Evolutionary conservation across 1,140 invertebrate genomes (phyloP).

Genomic region (Drosophila lacteicornis): DNA sequence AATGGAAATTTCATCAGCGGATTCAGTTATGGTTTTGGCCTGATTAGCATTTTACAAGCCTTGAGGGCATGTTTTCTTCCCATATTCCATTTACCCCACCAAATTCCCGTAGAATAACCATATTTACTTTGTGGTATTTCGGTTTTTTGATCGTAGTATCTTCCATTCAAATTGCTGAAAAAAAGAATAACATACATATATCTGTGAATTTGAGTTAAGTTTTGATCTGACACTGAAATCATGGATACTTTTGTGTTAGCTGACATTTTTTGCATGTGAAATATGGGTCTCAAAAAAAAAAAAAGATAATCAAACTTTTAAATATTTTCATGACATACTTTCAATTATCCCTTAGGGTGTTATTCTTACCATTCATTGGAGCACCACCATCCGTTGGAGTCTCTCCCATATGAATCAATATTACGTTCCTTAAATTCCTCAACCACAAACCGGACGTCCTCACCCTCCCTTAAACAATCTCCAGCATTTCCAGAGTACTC

Average conservation of each 20-base stretch:
- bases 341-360: too few relatives aligned
- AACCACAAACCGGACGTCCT: neutral
- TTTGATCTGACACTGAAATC: too few relatives aligned
- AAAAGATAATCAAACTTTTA: too few relatives aligned
- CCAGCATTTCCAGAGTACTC: slow-evolving; percentile 17
- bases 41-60: slow-evolving; percentile 18
- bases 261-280: too few relatives aligned
- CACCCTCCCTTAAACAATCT: neutral
- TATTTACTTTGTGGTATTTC: neutral
- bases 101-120: neutral
- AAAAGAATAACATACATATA: neutral
- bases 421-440: accelerated
- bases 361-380: neutral
- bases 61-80: neutral
- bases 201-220: too few relatives aligned
- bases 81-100: slow-evolving; percentile 3
- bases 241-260: too few relatives aligned
- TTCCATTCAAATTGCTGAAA: slow-evolving; percentile 18
- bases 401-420: too few relatives aligned
- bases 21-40: neutral
- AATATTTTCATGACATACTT: too few relatives aligned
- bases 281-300: too few relatives aligned
- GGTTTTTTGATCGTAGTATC: neutral
- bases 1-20: neutral
- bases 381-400: neutral